Base-by-base conservation (phyloP, 1,140 invertebrate genomes). In the Trichogramma pretiosum region DNA sequence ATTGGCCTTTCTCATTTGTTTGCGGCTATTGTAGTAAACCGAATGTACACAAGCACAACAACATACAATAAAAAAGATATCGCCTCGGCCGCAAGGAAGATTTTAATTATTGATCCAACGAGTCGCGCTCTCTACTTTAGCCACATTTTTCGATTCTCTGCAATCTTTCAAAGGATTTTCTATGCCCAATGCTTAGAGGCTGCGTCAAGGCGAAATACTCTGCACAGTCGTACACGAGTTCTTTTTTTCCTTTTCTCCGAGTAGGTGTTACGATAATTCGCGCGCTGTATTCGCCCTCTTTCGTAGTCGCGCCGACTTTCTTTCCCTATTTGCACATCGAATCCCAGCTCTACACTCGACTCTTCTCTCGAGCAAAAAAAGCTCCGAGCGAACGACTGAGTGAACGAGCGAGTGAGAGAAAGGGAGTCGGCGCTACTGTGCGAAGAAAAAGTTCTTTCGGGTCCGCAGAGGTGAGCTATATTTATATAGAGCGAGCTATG, bases 291-390 rank as follows among this genome's bases (percentile, higher is more conserved):
- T n/a, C n/a, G n/a, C n/a, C n/a, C n/a, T n/a, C n/a, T n/a, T 58
- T 56, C 56, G 46, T 58, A 55, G 46, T 56, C 50, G 54, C 56
- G 49, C 46, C 52, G 48, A 50, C 53, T 52, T 55, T 58, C 39
- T 55, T 63, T 62, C 57, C 57, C 55, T 70, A 67, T 70, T 70
- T 70, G 62, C 65, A 56, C 59, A 67, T 57, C 57, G 59, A 68
- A 66, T 67, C 54, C 61, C 58, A n/a, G n/a, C n/a, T n/a, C n/a
- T n/a, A n/a, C n/a, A n/a, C n/a, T 60, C 58, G 55, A 52, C 57
- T 54, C 43, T 21, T 52, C 39, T 41, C n/a, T n/a, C n/a, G n/a
- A n/a, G 44, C 23, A 21, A n/a, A n/a, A 44, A 30, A 32, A 40
- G 32, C 9, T 21, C 23, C 3, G 13, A 19, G 18, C n/a, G n/a